Evolutionary conservation across 2,797 vertebrate species (phyloP), one percentile per base, ranked within the genome.

Genomic region (Anabacerthia variegaticeps): DNA sequence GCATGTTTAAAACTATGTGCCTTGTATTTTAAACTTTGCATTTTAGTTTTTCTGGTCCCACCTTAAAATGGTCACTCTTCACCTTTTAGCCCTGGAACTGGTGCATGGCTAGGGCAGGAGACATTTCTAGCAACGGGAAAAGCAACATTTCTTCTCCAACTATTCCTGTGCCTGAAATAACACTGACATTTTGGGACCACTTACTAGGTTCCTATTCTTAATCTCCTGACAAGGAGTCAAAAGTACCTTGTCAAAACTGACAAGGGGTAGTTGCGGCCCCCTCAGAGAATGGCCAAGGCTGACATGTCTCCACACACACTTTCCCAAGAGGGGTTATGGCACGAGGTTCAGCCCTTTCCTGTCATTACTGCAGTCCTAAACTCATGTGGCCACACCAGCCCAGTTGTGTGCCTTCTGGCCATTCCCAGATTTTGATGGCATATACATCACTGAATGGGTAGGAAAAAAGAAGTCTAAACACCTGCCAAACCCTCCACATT

Each of bases 161-260:
- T 85, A 7, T 43, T 78, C 43, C 54, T 73, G 62, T 1, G 4
- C n/a, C 78, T 88, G 89, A 72, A 93, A 93, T 69, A 91, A 92
- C 49, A 49, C 54, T 72, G 86, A 69, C 81, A 69, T 93, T 94
- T 81, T 69, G 48, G 44, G 63, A 92, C 26, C 69, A 63, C 74
- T 95, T 94, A 76, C 21, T 81, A 79, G 43, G 51, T 90, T 90
- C 74, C 74, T 86, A 44, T 84, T 90, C 83, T 88, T 95, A 84
- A 95, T 88, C 74, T 92, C 61, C 77, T 49, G 84, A 95, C 89
- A 95, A 93, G 89, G 74, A 94, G 77, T 91, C 80, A 84, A 72
- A 95, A 95, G 73, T 79, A 82, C 72, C 67, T 73, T 88, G 85
- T 93, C 88, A 94, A 91, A 95, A 84, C 52, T 88, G 88, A 82